A percentile compares a stretch with the other conserved stretches of the same genome.
phyloP scores from a whole-genome alignment of 2,113 vertebrate genomes.

The Regulus satrapa region DNA sequence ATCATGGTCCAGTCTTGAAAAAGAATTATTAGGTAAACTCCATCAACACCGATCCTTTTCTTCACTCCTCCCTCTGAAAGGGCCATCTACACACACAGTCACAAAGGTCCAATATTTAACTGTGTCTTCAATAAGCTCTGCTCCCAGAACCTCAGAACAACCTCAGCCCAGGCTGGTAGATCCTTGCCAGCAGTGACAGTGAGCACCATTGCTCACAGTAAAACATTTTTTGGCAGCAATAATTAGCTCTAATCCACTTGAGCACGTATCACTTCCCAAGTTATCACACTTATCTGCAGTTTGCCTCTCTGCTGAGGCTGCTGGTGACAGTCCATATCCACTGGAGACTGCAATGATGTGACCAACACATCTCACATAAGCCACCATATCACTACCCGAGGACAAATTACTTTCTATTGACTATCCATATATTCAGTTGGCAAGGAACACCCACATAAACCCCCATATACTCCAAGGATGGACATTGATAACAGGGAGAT shows the following conservation, averaged over 20 bases:
- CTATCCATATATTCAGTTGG: too few species aligned
- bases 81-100: accelerated
- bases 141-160: not conserved
- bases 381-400: not conserved
- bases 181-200: not conserved
- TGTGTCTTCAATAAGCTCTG: not conserved
- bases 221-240: not conserved
- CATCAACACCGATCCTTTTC: not conserved
- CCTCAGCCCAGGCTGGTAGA: not conserved
- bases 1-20: accelerated
- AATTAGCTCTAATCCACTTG: not conserved
- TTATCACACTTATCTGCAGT: not conserved
- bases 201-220: not conserved
- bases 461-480: not conserved
- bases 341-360: not conserved
- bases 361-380: not conserved
- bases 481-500: not conserved
- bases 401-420: not conserved
- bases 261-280: not conserved
- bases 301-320: not conserved
- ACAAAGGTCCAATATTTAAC: not conserved
- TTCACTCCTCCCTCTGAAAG: not conserved
- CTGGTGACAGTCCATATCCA: not conserved
- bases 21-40: not conserved
- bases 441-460: not conserved